A percentile compares a stretch with the other conserved stretches of the same genome.
phyloP scores from a whole-genome alignment of 2,113 vertebrate genomes.

The Nettapus auritus region DNA sequence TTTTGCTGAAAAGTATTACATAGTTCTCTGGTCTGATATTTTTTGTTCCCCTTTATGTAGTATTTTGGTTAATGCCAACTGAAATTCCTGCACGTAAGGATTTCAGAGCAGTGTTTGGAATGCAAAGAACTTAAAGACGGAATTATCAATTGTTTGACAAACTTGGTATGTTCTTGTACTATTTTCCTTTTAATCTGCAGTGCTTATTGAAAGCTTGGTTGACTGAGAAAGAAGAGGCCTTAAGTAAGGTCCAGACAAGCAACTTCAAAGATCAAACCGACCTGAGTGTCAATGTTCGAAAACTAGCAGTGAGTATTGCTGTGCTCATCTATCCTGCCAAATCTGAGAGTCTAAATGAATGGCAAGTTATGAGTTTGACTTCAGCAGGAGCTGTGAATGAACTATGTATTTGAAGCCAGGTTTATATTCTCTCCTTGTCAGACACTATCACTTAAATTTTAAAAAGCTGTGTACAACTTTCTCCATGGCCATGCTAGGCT shows the following conservation, averaged over 20 bases:
- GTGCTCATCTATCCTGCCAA: background rate
- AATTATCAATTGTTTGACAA: background rate
- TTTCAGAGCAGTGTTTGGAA: background rate
- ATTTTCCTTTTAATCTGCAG: constrained; percentile 69
- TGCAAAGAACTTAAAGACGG: background rate
- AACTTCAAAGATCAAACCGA: constrained; percentile 90
- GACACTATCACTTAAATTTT: background rate
- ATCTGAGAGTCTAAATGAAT: background rate
- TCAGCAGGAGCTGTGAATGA: background rate
- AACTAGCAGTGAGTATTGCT: constrained; percentile 87
- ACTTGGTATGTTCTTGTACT: background rate
- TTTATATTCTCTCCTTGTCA: background rate
- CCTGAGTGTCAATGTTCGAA: constrained; percentile 88
- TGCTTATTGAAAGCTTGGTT: constrained; percentile 90
- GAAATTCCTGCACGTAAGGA: background rate
- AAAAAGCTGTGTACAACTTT: background rate
- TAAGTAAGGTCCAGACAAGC: constrained; percentile 89
- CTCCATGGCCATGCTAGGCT: background rate
- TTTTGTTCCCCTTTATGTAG: background rate
- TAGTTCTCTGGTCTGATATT: background rate
- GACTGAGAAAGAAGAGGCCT: constrained; percentile 88
- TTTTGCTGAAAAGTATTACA: background rate
- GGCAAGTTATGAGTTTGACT: background rate
- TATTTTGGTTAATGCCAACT: background rate
- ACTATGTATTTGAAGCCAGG: background rate